Evolutionary conservation across 2,888 invertebrate species (phyloP), one percentile per base, ranked within the genome.

Genomic region (Yponomeuta sedellus): DNA sequence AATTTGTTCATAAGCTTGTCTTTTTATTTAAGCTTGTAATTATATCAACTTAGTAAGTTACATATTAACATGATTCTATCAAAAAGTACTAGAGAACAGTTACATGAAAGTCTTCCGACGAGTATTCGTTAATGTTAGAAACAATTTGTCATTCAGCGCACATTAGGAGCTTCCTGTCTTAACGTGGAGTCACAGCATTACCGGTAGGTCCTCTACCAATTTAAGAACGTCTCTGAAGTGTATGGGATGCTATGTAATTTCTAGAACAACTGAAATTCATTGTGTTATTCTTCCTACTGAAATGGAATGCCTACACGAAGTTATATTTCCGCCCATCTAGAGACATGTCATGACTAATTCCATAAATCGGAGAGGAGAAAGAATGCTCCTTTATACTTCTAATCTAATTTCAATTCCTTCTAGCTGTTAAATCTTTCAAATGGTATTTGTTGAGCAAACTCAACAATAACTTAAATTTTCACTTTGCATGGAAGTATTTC

Each of bases 101-200:
- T 16, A 12, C 44, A 52, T 1, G 16, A 52, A 52, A 52, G 44
- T 16, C 2, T 16, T 52, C 16, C 16, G 44, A 52, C 16, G 12
- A 12, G 5, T 16, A 16, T 16, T 16, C 22, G 20, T 10, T 25
- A 22, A 22, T 25, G 12, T 59, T 62, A 62, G 3, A 39, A 39
- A 11, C 39, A 6, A 62, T 62, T 39, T 16, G 28, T 28, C 19
- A 62, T 62, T 62, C 62, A 62, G 28, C 39, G 28, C 19, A n/a
- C 62, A 16, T 28, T 62, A 19, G 5, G 19, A 39, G 28, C 39
- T 62, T 62, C 62, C 62, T 25, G 62, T 12, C 20, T 59, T 20
- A 25, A 10, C 34, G 34, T 20, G 10, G 20, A 19, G 19, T 20
- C 8, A 57, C 19, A 20, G 57, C 57, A 10, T 59, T 59, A 8